Base-by-base conservation (phyloP, 2,113 vertebrate genomes). In the Phalacrocorax carbo region DNA sequence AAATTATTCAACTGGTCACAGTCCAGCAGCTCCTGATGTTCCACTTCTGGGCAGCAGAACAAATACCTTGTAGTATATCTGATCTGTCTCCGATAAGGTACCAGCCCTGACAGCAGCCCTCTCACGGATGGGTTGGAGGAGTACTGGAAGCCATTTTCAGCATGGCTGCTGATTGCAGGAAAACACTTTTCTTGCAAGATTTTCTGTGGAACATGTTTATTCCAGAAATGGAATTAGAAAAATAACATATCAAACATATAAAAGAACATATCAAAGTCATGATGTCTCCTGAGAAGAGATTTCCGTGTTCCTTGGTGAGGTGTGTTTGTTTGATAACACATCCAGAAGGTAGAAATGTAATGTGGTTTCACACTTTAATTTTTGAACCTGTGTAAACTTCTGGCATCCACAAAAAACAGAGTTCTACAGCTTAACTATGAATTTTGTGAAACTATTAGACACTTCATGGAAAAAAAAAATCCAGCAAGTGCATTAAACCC, bases 221-320 rank as follows among this genome's bases (percentile, higher is more conserved):
- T 85, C 57, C 84, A 84, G 73, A 89, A 88, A 95, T 10, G 1
- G n/a, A 42, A 79, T 86, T 26, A 0, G 13, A 76, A 77, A 1
- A 20, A 72, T 65, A 26, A 29, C 42, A 42, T 42, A 42, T 42
- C 42, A 13, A 25, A 40, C 14, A 44, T 16, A 10, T 48, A 49
- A 9, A 48, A 11, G 2, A 54, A 48, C 0, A 0, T 78, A 71
- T 94, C 70, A 82, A 76, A 87, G 51, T 77, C 46, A 26, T 9
- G 10, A 46, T 46, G 36, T 85, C 66, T 91, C 89, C 87, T 61
- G 84, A 71, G 78, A 93, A 87, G 69, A 84, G 44, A 85, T 52
- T 91, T 96, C 38, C 89, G 77, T 90, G 82, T 95, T 96, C 38
- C 89, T 82, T 90, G 82, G 94, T 82, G 80, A 93, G 82, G 90